Evolutionary conservation across 2,888 invertebrate species (phyloP), one percentile per base, ranked within the genome.

Genomic region (Muschampia plurimacula): DNA sequence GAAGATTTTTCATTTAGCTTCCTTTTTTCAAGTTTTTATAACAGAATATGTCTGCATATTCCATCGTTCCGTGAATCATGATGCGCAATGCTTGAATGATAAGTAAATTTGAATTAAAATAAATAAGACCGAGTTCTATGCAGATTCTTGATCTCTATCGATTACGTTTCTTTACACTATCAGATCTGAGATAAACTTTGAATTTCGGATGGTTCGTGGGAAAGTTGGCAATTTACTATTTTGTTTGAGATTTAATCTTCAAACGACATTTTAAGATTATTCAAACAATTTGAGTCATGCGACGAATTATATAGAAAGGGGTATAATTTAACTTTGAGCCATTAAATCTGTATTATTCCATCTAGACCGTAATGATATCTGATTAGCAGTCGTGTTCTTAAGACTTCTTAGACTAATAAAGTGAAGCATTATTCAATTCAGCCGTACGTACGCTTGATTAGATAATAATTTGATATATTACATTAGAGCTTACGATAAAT

Each of bases 381-480:
- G 44, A 60, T 59, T 59, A 59, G 57, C 49, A 52, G 49, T 28
- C n/a, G 22, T 41, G 63, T 63, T 63, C 63, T 69, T 69, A 69
- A 69, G 70, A 49, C 52, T 72, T 77, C 74, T 77, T 74, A 76
- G 68, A 64, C 74, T 73, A 77, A 77, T 78, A 77, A 78, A 75
- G 73, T 67, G 60, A 32, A 66, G 74, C 72, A 76, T 74, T 77
- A 78, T 79, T 76, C 72, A 77, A 74, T 74, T 72, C 75, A 73
- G 71, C 74, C 75, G 73, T 73, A 73, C 70, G 52, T 32, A 32
- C 32, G 32, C 72, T 74, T 78, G 78, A 78, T 78, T 77, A 77
- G 74, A 77, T 74, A 77, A 75, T 77, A 77, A 77, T 78, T 78
- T 78, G 78, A 76, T 75, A 76, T 78, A 79, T 79, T 77, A 69